These are phyloP conservation scores for Armadillidium nasatum DNA, from an alignment of 1,140 invertebrate species.

Conservation along the genomic window DNA sequence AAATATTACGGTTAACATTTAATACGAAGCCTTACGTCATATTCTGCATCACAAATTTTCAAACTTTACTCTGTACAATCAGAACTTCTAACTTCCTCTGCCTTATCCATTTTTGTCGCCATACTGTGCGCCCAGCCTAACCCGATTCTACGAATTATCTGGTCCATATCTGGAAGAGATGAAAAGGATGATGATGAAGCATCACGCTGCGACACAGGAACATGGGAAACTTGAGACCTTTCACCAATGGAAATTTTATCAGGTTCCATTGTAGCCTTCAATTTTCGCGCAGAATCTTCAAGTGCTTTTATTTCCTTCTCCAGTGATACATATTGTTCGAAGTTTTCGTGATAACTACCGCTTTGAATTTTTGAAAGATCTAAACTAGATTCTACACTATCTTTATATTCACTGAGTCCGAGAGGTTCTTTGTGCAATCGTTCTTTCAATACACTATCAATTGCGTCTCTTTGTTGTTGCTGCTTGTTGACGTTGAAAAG, in stretches of 20 bases:
- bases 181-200: background rate
- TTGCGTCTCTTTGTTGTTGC: background rate
- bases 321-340: background rate
- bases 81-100: background rate
- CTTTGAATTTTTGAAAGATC: background rate
- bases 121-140: background rate
- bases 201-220: background rate
- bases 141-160: background rate
- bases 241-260: background rate
- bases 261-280: background rate
- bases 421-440: background rate
- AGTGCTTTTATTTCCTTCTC: background rate
- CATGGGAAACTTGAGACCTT: background rate
- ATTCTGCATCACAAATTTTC: too few relatives aligned
- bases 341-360: background rate
- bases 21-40: too few relatives aligned
- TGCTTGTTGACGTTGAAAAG: background rate
- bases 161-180: background rate
- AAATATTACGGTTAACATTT: too few relatives aligned
- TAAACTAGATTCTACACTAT: too few relatives aligned
- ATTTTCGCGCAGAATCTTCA: background rate
- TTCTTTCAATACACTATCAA: background rate
- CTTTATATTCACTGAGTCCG: too few relatives aligned
- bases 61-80: background rate
- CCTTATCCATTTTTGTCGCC: background rate